Percentiles rank a stretch among this genome's conserved stretches.
phyloP scores from a whole-genome alignment of 2,888 invertebrate species.

The Phortica magna region DNA sequence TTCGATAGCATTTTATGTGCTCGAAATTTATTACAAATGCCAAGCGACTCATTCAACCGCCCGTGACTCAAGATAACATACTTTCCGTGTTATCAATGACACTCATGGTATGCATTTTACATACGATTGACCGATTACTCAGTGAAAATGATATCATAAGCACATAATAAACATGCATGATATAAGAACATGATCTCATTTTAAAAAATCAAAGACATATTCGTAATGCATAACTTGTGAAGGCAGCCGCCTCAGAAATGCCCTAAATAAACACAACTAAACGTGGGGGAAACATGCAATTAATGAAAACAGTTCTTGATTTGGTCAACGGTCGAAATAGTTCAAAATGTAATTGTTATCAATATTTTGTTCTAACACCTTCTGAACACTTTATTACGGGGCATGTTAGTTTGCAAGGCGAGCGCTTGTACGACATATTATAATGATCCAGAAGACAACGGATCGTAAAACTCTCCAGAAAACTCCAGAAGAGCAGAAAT shows the following conservation, averaged over 20 bases:
- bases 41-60: not conserved
- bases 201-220: not conserved
- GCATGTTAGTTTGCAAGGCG: too few species aligned
- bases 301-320: not conserved
- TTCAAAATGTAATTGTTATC: not conserved
- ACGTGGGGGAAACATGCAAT: not conserved
- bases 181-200: conserved; percentile 1
- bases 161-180: conserved; percentile 11
- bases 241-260: not conserved
- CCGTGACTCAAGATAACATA: not conserved
- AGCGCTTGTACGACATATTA: too few species aligned
- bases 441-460: too few species aligned
- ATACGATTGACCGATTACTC: conserved; percentile 26
- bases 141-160: conserved; percentile 14
- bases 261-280: conserved; percentile 4
- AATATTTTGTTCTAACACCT: not conserved
- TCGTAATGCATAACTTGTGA: not conserved
- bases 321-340: not conserved
- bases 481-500: too few species aligned
- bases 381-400: too few species aligned
- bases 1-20: not conserved
- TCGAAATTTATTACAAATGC: not conserved
- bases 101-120: not conserved
- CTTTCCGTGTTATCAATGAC: not conserved
- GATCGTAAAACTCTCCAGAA: too few species aligned